Conservation (phyloP, 2,888 invertebrate genomes). For the Ochropleura leucogaster region DNA sequence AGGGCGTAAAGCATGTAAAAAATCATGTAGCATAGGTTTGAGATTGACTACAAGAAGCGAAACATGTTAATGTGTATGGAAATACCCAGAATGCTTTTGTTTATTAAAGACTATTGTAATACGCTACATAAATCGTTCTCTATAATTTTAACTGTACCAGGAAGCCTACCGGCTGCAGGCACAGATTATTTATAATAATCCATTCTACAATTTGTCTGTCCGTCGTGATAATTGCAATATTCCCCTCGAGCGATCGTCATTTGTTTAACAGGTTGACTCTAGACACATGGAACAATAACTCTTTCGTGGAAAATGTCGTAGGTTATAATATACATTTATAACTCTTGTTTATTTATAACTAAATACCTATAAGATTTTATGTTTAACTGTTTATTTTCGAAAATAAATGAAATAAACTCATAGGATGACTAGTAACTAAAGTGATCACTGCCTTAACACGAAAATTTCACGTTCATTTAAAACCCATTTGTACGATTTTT, state of each 20-base stretch:
- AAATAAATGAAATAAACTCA: neutral
- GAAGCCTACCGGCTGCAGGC: slow-evolving; percentile 9
- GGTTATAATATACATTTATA: too few relatives aligned
- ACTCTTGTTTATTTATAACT: too few relatives aligned
- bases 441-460: neutral
- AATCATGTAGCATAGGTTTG: neutral
- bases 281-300: neutral
- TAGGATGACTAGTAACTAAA: neutral
- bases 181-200: slow-evolving; percentile 25
- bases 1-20: neutral
- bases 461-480: too few relatives aligned
- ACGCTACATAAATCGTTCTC: neutral
- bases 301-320: too few relatives aligned
- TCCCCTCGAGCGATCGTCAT: slow-evolving; percentile 34
- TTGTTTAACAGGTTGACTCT: neutral
- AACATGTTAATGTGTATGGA: neutral
- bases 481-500: too few relatives aligned
- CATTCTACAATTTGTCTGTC: slow-evolving; percentile 26
- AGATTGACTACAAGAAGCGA: neutral
- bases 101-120: neutral
- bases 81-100: neutral
- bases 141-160: slow-evolving; percentile 11
- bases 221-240: slow-evolving; percentile 27
- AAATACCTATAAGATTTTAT: too few relatives aligned
- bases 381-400: too few relatives aligned